Base-by-base conservation (phyloP, 2,113 vertebrate genomes). In the Rhinichthys klamathensis region DNA sequence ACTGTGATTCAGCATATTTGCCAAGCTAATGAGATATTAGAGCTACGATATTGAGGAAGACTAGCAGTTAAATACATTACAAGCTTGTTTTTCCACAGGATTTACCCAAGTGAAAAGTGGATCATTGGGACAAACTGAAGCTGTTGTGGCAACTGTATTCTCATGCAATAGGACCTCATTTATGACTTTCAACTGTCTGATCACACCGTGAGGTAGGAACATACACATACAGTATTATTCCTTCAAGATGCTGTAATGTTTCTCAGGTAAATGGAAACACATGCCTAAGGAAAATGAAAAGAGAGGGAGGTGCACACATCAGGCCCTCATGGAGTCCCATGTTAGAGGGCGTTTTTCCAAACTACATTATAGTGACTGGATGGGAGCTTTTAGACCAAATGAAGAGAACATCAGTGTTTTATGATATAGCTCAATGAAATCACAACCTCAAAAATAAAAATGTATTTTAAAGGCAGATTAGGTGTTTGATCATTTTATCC, bases 261-360 rank as follows among this genome's bases (percentile, higher is more conserved):
- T 86, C 75, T 83, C 92, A 92, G 91, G 93, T 95, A 94, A 95
- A 92, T 93, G 90, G 81, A 94, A 95, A 94, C 94, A 94, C 92
- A 94, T 94, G 94, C 41, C 51, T n/a, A 38, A 74, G 32, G 6
- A 46, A 73, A 86, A 61, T 74, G 9, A 79, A 80, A 65, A 60
- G n/a, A 63, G 18, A 77, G 51, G 51, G 44, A 83, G 81, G 51
- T 49, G 15, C 27, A 70, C 27, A 73, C 49, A 25, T 16, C 70
- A 67, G 79, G 60, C 38, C n/a, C 44, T 27, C 46, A 35, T 60
- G 18, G 15, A 32, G n/a, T 21, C 35, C 25, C n/a, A 23, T 81
- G 79, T 81, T 49, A 51, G 41, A 81, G 67, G 60, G 79, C 60
- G 18, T 67, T 51, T 16, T 46, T 67, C 61, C 79, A 67, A 51